These are phyloP conservation scores for Ailurus styani DNA, from an alignment of 2,113 vertebrate species.

Conservation along the genomic window DNA sequence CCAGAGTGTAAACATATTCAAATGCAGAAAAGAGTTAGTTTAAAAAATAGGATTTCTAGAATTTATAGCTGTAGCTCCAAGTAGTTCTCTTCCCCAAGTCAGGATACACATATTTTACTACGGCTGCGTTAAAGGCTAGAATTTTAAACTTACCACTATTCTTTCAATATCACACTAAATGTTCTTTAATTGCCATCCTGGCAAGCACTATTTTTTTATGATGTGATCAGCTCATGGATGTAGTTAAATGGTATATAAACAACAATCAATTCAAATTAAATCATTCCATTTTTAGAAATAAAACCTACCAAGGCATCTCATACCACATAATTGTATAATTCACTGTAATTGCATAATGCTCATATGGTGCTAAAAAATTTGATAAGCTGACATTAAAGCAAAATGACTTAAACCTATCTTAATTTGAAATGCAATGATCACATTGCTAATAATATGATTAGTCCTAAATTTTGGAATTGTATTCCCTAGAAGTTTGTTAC, in stretches of 20 bases:
- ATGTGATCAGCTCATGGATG: conserved; percentile 58
- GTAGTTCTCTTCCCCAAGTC: background rate
- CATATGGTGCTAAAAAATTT: conserved; percentile 55
- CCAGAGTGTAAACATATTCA: background rate
- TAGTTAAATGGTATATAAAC: conserved; percentile 65
- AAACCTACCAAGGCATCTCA: conserved; percentile 7
- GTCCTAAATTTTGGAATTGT: conserved; percentile 31
- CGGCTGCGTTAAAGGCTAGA: background rate
- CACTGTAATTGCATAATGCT: conserved; percentile 73
- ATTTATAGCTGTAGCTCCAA: background rate
- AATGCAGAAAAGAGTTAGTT: background rate
- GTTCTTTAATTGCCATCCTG: background rate
- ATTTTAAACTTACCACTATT: background rate
- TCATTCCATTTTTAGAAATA: conserved; percentile 67
- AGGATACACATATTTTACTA: background rate
- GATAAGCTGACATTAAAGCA: conserved; percentile 72
- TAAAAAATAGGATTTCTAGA: background rate
- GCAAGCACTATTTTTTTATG: conserved; percentile 49
- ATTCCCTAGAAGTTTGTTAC: background rate
- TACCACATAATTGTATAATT: conserved; percentile 72
- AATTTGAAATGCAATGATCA: conserved; percentile 60
- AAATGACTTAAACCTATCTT: conserved; percentile 70
- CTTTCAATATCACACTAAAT: background rate
- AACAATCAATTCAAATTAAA: conserved; percentile 73
- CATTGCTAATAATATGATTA: conserved; percentile 69